Evolutionary conservation across 2,888 invertebrate species (phyloP).

Genomic region (Altica lythri): DNA sequence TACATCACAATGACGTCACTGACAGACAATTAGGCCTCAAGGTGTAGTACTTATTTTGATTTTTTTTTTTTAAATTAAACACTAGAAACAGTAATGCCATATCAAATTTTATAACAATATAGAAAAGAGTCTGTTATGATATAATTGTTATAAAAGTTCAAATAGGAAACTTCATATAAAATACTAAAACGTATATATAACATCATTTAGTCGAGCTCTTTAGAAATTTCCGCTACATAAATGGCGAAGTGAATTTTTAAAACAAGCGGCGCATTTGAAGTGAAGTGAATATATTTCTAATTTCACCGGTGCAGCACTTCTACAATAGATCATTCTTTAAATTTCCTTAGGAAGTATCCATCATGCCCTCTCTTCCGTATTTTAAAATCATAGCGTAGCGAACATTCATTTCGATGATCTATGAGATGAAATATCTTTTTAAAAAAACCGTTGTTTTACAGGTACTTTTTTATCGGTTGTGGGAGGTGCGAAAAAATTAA

Average conservation of each 20-base stretch:
- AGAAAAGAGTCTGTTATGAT: too few relatives aligned
- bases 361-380: conserved; percentile 19
- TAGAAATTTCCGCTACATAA: conserved; percentile 2
- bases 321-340: conserved; percentile 24
- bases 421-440: conserved; percentile 18
- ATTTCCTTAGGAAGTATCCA: conserved; percentile 25
- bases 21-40: too few relatives aligned
- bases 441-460: conserved; percentile 9
- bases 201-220: too few relatives aligned
- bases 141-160: too few relatives aligned
- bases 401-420: conserved; percentile 20
- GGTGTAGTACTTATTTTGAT: too few relatives aligned
- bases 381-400: conserved; percentile 21
- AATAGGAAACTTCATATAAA: too few relatives aligned
- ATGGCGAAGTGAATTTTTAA: conserved; percentile 8
- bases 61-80: too few relatives aligned
- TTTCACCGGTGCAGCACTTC: conserved; percentile 17
- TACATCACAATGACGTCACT: too few relatives aligned
- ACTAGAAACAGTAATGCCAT: too few relatives aligned
- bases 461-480: conserved; percentile 11
- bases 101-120: too few relatives aligned
- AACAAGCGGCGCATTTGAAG: conserved; percentile 9
- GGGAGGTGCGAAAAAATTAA: conserved; percentile 2
- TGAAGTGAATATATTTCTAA: conserved; percentile 21
- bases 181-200: too few relatives aligned